These are phyloP conservation scores for Chaitophorus viminalis DNA, from an alignment of 2,888 invertebrate genomes.

Conservation along the genomic window DNA sequence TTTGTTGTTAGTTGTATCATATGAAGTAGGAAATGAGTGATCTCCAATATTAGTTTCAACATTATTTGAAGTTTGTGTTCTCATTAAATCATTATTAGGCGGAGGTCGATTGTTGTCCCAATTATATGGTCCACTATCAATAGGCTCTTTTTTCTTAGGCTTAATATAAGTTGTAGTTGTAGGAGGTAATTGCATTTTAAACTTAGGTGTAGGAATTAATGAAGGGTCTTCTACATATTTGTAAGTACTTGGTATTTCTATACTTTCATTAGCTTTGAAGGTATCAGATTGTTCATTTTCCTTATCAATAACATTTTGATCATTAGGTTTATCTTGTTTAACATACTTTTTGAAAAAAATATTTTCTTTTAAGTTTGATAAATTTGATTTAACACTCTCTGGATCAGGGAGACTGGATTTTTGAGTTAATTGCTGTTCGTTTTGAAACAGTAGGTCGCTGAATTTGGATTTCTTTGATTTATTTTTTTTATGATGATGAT, in stretches of 20 bases:
- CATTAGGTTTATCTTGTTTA: conserved; percentile 55
- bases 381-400: conserved; percentile 60
- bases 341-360: conserved; percentile 58
- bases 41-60: conserved; percentile 43
- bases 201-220: conserved; percentile 56
- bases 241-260: conserved; percentile 42
- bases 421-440: conserved; percentile 38
- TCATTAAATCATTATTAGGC: conserved; percentile 37
- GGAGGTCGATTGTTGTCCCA: conserved; percentile 44
- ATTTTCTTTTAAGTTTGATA: conserved; percentile 51
- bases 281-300: conserved; percentile 38
- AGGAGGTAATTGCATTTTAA: conserved; percentile 53
- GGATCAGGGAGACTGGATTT: conserved; percentile 59
- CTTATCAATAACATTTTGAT: conserved; percentile 43
- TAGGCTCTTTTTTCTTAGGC: conserved; percentile 54
- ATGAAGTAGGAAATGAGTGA: conserved; percentile 10
- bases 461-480: conserved; percentile 56
- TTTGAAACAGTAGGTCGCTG: conserved; percentile 16
- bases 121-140: conserved; percentile 20
- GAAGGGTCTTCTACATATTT: conserved; percentile 57
- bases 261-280: conserved; percentile 18
- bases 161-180: conserved; percentile 51
- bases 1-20: conserved; percentile 40
- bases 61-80: conserved; percentile 29
- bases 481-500: conserved; percentile 59